phyloP scores from a whole-genome alignment of 2,797 vertebrate genomes.

The Carapus acus region DNA sequence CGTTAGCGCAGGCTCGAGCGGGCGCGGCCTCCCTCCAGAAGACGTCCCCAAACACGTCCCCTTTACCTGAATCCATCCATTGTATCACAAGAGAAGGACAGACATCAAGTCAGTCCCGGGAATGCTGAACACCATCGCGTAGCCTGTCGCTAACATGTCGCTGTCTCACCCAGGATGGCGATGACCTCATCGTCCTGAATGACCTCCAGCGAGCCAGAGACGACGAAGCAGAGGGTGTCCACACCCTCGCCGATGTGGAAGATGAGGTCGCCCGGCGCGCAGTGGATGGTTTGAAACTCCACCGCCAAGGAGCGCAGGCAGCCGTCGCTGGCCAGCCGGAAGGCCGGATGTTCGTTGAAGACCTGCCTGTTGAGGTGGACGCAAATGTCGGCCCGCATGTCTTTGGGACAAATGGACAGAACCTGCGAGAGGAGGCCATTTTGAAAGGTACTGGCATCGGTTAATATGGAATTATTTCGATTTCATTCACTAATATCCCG shows the following conservation, averaged over 20 bases:
- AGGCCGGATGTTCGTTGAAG: conserved; percentile 96
- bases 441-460: too few species aligned
- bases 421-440: conserved; percentile 71
- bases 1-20: conserved; percentile 91
- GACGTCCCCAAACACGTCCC: conserved; percentile 94
- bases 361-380: conserved; percentile 94
- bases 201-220: conserved; percentile 95
- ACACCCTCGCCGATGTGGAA: conserved; percentile 95
- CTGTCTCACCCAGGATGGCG: conserved; percentile 84
- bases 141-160: neutral
- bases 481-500: too few species aligned
- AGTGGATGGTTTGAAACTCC: conserved; percentile 96
- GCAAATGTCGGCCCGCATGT: conserved; percentile 98
- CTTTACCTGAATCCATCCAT: conserved; percentile 93
- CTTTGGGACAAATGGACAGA: conserved; percentile 96
- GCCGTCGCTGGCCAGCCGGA: conserved; percentile 93
- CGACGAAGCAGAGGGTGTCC: conserved; percentile 94
- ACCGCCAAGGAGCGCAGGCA: conserved; percentile 92
- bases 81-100: neutral
- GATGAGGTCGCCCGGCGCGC: conserved; percentile 95
- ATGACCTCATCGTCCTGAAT: conserved; percentile 99
- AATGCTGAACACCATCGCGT: neutral
- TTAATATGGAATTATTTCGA: too few species aligned
- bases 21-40: conserved; percentile 93
- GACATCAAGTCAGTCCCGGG: too few species aligned